Evolutionary conservation across 1,140 invertebrate genomes (phyloP).

Genomic region (Littorina saxatilis): DNA sequence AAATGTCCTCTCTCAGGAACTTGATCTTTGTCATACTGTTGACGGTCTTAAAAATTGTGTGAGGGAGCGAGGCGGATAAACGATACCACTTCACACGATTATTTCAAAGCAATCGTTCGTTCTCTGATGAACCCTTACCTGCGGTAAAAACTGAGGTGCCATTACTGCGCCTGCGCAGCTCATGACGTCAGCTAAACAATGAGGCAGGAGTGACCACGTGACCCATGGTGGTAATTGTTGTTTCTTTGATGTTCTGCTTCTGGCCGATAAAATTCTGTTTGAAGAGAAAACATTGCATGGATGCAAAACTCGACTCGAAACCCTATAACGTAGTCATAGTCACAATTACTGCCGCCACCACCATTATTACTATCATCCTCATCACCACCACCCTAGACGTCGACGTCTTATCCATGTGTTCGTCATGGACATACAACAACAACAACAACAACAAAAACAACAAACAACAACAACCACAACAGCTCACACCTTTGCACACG

Average conservation of each 20-base stretch:
- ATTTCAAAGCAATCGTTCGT: too few relatives aligned
- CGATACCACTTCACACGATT: too few relatives aligned
- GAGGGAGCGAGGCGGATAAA: too few relatives aligned
- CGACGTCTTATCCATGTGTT: not conserved
- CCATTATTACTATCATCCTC: not conserved
- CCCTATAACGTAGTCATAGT: too few relatives aligned
- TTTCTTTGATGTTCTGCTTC: not conserved
- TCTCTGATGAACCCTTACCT: too few relatives aligned
- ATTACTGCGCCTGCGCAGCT: slow-evolving; percentile 21
- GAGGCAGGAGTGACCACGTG: slow-evolving; percentile 14
- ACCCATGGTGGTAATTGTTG: not conserved
- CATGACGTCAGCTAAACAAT: slow-evolving; percentile 23
- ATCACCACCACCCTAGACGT: not conserved
- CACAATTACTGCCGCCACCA: too few relatives aligned
- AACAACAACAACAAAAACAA: not conserved
- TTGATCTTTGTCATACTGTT: too few relatives aligned
- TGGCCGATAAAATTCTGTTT: not conserved
- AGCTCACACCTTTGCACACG: not conserved
- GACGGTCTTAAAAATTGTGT: too few relatives aligned
- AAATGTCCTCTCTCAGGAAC: too few relatives aligned
- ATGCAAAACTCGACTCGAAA: not conserved
- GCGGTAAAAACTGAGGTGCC: not conserved
- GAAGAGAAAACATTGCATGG: not conserved
- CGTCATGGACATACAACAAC: not conserved
- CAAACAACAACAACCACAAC: not conserved